A percentile compares a stretch with the other conserved stretches of the same genome.
These are phyloP conservation scores for Coranthus polyacanthus DNA, from an alignment of 2,797 vertebrate genomes.

Conservation along the genomic window DNA sequence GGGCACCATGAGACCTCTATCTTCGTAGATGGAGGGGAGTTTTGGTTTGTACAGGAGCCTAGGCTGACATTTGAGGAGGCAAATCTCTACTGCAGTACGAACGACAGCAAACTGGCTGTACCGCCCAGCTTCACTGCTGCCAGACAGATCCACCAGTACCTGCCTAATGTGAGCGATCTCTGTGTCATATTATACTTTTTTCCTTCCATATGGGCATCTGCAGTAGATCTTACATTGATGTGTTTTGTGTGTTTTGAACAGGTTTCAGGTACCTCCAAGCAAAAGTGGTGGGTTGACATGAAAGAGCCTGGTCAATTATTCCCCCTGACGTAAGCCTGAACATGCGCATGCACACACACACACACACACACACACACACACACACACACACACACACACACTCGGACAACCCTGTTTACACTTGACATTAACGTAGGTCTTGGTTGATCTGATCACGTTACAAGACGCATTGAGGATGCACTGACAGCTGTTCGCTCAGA, in stretches of 20 bases:
- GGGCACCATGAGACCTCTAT: constrained; percentile 86
- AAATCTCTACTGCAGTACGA: constrained; percentile 85
- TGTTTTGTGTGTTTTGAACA: constrained; percentile 45
- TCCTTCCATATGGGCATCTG: background rate
- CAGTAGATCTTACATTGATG: background rate
- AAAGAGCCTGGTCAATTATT: constrained; percentile 40
- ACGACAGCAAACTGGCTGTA: constrained; percentile 88
- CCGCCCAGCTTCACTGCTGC: constrained; percentile 76
- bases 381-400: too few species aligned
- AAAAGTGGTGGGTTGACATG: constrained; percentile 82
- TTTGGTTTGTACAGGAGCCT: constrained; percentile 91
- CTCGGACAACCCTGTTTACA: too few species aligned
- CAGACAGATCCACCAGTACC: constrained; percentile 74
- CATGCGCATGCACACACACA: too few species aligned
- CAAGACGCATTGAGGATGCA: too few species aligned
- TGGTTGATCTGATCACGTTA: too few species aligned
- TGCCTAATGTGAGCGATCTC: constrained; percentile 56
- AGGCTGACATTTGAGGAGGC: constrained; percentile 89
- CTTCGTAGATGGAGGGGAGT: constrained; percentile 91
- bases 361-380: too few species aligned
- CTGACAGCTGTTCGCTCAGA: too few species aligned
- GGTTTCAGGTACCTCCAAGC: constrained; percentile 13
- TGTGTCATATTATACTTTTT: background rate
- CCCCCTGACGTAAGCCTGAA: constrained; percentile 70
- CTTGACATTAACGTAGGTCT: too few species aligned